These are phyloP conservation scores for Lycopodina hypogea DNA, from an alignment of 37 sponge, comb jelly and placozoan species.

Conservation along the genomic window DNA sequence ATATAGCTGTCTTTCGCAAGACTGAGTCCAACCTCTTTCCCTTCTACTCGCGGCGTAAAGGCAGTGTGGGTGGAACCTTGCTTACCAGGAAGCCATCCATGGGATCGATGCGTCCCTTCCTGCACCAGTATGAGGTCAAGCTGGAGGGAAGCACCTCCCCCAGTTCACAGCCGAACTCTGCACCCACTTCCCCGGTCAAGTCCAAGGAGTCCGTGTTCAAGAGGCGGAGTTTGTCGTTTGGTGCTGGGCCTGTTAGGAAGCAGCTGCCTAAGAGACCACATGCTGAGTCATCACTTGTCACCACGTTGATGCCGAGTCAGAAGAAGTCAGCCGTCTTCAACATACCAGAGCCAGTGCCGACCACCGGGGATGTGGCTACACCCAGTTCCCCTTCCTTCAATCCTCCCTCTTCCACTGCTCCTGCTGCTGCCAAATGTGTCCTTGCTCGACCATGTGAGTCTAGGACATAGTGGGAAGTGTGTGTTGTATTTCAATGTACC, in stretches of 20 bases:
- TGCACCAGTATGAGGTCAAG: slow-evolving; percentile 68
- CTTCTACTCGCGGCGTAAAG: slow-evolving; percentile 34
- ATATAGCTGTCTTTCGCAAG: slow-evolving; percentile 60
- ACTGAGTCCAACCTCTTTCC: slow-evolving; percentile 24
- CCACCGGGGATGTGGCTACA: neutral
- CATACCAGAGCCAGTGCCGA: no score
- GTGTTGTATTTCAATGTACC: no score
- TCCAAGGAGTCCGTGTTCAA: slow-evolving; percentile 22
- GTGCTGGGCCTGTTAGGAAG: slow-evolving; percentile 6
- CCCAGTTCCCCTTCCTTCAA: neutral
- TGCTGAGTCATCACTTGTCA: neutral
- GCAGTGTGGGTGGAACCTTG: neutral
- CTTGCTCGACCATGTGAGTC: slow-evolving; percentile 53
- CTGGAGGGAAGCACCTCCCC: neutral
- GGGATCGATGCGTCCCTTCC: slow-evolving; percentile 35
- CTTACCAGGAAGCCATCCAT: slow-evolving; percentile 42
- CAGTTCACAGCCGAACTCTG: slow-evolving; percentile 18
- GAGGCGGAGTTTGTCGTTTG: slow-evolving; percentile 58
- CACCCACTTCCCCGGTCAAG: slow-evolving; percentile 28
- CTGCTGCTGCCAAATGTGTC: slow-evolving; percentile 10
- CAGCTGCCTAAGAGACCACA: neutral
- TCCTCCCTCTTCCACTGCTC: neutral
- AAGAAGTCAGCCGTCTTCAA: no score
- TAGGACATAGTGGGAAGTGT: no score
- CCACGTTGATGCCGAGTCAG: neutral